Evolutionary conservation across 1,140 invertebrate species (phyloP).

Genomic region (Steinernema khuongi): DNA sequence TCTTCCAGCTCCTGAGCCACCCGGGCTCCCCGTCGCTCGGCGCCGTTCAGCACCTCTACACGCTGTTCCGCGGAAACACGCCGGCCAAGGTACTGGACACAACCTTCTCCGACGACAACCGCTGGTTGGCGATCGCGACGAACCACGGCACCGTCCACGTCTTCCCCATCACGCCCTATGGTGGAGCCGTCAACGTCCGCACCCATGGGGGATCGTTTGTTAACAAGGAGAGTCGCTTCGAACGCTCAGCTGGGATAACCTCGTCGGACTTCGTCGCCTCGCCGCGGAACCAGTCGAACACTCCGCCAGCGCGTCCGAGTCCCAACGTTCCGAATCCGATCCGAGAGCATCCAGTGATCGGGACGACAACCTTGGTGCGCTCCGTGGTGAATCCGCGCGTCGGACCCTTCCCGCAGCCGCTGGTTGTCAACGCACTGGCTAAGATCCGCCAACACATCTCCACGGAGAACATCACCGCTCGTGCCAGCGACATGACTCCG

Average conservation of each 20-base stretch:
- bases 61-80: slow-evolving; percentile 75
- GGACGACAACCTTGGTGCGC: slow-evolving; percentile 19
- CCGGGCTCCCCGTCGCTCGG: slow-evolving; percentile 77
- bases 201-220: slow-evolving; percentile 91
- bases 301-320: slow-evolving; percentile 18
- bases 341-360: slow-evolving; percentile 23
- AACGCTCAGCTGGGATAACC: slow-evolving; percentile 81
- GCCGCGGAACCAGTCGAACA: slow-evolving; percentile 37
- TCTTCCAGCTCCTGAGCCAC: slow-evolving; percentile 88
- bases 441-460: slow-evolving; percentile 51
- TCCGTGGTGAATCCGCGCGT: slow-evolving; percentile 49
- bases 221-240: slow-evolving; percentile 84
- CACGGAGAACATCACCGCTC: slow-evolving; percentile 52
- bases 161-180: slow-evolving; percentile 93
- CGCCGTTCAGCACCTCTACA: slow-evolving; percentile 90
- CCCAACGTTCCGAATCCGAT: slow-evolving; percentile 23
- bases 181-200: slow-evolving; percentile 76
- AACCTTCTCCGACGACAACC: slow-evolving; percentile 76
- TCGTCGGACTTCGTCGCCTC: slow-evolving; percentile 11
- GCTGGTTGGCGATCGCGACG: slow-evolving; percentile 90
- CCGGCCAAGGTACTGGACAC: slow-evolving; percentile 63
- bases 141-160: slow-evolving; percentile 91
- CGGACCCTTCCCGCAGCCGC: slow-evolving; percentile 37
- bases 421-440: slow-evolving; percentile 40
- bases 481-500: slow-evolving; percentile 54